Evolutionary conservation across 2,797 vertebrate genomes (phyloP).

Genomic region (Phrynocephalus vlangalii): DNA sequence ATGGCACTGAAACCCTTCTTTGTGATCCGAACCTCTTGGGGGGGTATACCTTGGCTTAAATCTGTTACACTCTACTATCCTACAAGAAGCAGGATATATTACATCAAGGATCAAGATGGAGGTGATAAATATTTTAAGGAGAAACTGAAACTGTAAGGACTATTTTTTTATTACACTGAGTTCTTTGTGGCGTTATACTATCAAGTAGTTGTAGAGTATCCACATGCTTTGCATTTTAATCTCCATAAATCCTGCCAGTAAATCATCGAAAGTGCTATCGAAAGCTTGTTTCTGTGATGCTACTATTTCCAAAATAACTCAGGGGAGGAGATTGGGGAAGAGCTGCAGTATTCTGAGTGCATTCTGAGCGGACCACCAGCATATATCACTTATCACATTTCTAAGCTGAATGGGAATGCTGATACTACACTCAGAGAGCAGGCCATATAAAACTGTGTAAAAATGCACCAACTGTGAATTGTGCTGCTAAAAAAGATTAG

Average conservation of each 20-base stretch:
- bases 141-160: slow-evolving; percentile 46
- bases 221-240: slow-evolving; percentile 61
- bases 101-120: not conserved
- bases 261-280: not conserved
- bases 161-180: too few species aligned
- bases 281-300: slow-evolving; percentile 26
- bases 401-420: not conserved
- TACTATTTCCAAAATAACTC: not conserved
- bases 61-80: not conserved
- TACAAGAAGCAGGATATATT: not conserved
- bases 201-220: slow-evolving; percentile 37
- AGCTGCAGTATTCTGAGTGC: not conserved
- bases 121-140: slow-evolving; percentile 41
- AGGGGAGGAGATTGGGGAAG: not conserved
- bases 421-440: not conserved
- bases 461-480: slow-evolving; percentile 17
- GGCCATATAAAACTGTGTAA: slow-evolving; percentile 17
- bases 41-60: not conserved
- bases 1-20: not conserved
- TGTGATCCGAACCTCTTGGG: slow-evolving; percentile 19
- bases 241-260: slow-evolving; percentile 32
- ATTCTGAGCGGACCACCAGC: not conserved
- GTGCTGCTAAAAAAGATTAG: slow-evolving; percentile 18
- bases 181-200: slow-evolving; percentile 23
- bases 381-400: slow-evolving; percentile 1